A percentile compares a stretch with the other conserved stretches of the same genome.
These are phyloP conservation scores for Gasterosteus aculeatus DNA, from an alignment of 2,113 vertebrate genomes.

Conservation along the genomic window DNA sequence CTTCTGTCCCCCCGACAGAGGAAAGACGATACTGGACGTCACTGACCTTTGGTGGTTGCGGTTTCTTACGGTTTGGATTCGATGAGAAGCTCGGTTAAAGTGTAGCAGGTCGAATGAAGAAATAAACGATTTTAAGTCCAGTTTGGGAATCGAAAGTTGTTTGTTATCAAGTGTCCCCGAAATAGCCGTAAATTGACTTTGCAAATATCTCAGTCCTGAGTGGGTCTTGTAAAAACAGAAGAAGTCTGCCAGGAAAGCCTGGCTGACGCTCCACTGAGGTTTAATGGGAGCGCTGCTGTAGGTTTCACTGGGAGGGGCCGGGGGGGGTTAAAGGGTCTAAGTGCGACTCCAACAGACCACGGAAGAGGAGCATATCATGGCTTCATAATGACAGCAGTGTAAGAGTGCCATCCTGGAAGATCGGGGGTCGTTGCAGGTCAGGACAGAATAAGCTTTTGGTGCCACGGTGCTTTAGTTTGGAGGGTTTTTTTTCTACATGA, in stretches of 20 bases:
- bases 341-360: constrained; percentile 34
- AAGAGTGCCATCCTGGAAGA: constrained; percentile 6
- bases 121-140: background rate
- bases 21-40: constrained; percentile 2
- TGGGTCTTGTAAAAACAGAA: constrained; percentile 10
- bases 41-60: background rate
- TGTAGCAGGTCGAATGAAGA: background rate
- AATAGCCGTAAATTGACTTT: background rate
- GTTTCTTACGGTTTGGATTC: background rate
- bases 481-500: background rate
- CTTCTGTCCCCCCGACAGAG: constrained; percentile 28
- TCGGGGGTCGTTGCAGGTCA: constrained; percentile 10
- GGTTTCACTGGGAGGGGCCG: constrained; percentile 30
- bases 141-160: background rate
- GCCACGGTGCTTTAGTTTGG: background rate
- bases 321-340: constrained; percentile 26
- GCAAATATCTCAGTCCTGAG: background rate
- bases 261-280: background rate
- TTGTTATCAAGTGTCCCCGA: background rate
- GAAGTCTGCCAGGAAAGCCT: constrained; percentile 2
- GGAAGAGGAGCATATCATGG: constrained; percentile 39
- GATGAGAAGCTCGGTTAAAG: background rate
- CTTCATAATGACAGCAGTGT: constrained; percentile 51
- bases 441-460: background rate
- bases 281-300: constrained; percentile 16